Percentiles rank a stretch among this genome's conserved stretches.
Conservation (phyloP, 2,113 vertebrate genomes). For the Argyrosomus japonicus region DNA sequence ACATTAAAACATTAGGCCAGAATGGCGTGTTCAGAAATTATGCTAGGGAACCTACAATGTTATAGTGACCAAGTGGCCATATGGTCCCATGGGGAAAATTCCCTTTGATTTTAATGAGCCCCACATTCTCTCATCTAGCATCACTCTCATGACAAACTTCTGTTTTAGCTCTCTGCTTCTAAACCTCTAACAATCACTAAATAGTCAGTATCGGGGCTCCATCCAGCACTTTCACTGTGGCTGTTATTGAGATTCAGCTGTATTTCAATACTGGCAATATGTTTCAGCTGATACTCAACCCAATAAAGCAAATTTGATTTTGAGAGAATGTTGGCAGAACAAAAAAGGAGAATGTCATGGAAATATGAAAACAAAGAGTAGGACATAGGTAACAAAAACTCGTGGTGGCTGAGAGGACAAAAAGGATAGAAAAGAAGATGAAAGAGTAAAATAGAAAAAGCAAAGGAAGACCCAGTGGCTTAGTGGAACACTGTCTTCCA, state of each 20-base stretch:
- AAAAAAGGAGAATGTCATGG: neutral
- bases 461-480: constrained; percentile 47
- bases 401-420: neutral
- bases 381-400: neutral
- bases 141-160: neutral
- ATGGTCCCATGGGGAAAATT: neutral
- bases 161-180: neutral
- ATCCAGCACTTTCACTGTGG: neutral
- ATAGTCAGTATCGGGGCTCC: neutral
- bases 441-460: constrained; percentile 16
- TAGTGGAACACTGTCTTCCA: constrained; percentile 46
- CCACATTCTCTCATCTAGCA: neutral
- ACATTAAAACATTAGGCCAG: no score
- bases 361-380: constrained; percentile 10
- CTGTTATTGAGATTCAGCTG: constrained; percentile 2
- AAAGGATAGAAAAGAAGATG: neutral
- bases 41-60: no score
- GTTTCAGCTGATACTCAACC: constrained; percentile 1
- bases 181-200: neutral
- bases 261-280: neutral
- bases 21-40: no score
- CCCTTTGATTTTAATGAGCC: neutral
- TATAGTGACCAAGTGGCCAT: no score
- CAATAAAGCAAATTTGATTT: constrained; percentile 24
- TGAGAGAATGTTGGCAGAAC: neutral